Evolutionary conservation across 2,888 invertebrate species (phyloP), one percentile per base, ranked within the genome.

Genomic region (Rambutsinella grinnellia): DNA sequence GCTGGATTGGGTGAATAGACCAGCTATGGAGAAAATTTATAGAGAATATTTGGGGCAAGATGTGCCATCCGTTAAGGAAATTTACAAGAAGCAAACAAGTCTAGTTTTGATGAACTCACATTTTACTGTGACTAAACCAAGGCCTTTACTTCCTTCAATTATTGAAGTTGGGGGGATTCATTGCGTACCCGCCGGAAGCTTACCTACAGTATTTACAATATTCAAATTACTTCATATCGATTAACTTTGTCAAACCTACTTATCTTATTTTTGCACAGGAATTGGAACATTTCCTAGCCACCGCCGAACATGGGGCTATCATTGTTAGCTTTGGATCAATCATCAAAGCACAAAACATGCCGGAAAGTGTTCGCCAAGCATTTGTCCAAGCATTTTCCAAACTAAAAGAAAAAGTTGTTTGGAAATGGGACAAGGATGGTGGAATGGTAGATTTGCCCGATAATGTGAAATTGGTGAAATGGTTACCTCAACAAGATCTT

Each of bases 401-500:
- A 72, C 82, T 92, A 0, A 90, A 91, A 78, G 90, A 91, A 78
- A 90, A 88, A 2, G 89, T 93, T 0, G 84, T 93, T 17, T 92
- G 92, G 92, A 92, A 92, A 86, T 92, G 91, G 90, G 92, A 92
- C 79, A 85, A 87, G 57, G 91, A 89, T 0, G 89, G 89, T 0
- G 88, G 89, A 17, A 57, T 86, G 28, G 84, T 85, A 0, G 83
- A 86, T 36, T 13, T 84, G 2, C 88, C 88, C 0, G 82, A 84
- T 88, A 78, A 78, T 58, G 74, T 78, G 1, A 78, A 74, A 46
- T 28, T 78, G 6, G 58, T 62, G 19, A 78, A 78, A 58, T 78
- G 78, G 78, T 19, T 65, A 19, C 72, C 72, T 3, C 72, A 72
- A 26, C 72, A 72, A 19, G 66, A 72, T 24, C n/a, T 72, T 2